Conservation (phyloP, 2,113 vertebrate species). For the Cheilinus undulatus region DNA sequence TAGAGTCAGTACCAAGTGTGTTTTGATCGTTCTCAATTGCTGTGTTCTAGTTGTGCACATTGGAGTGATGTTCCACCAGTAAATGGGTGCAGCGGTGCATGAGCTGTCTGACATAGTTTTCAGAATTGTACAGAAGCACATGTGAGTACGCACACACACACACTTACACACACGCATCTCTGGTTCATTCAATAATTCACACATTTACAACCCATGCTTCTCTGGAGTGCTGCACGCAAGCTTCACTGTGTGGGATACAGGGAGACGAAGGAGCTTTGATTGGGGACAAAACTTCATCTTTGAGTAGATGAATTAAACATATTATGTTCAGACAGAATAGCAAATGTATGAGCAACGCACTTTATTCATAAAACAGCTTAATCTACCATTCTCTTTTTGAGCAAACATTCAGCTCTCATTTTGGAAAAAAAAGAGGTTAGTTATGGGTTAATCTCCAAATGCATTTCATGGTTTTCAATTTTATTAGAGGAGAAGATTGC, state of each 20-base stretch:
- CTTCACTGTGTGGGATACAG: not conserved
- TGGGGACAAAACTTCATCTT: constrained; percentile 1
- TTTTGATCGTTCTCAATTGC: constrained; percentile 81
- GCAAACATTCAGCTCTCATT: not conserved
- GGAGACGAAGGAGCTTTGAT: not conserved
- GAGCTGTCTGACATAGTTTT: constrained; percentile 74
- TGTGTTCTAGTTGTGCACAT: constrained; percentile 66
- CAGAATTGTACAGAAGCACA: constrained; percentile 35
- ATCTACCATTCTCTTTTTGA: not conserved
- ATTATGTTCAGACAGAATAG: not conserved
- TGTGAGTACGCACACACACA: constrained; percentile 1
- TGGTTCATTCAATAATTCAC: constrained; percentile 58
- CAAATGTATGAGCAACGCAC: not conserved
- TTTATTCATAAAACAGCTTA: not conserved
- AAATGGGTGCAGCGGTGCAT: constrained; percentile 73
- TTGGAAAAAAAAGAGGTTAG: not conserved
- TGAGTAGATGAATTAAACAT: constrained; percentile 6
- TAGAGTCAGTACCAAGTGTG: constrained; percentile 53
- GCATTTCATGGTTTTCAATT: constrained; percentile 4
- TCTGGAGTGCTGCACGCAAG: constrained; percentile 3
- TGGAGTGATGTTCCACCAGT: constrained; percentile 66
- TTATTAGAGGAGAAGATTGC: not conserved
- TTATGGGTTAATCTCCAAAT: not conserved
- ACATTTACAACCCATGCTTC: constrained; percentile 7
- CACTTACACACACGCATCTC: constrained; percentile 27